Base-by-base conservation (phyloP, 1,140 invertebrate genomes). In the Acromyrmex echinatior region DNA sequence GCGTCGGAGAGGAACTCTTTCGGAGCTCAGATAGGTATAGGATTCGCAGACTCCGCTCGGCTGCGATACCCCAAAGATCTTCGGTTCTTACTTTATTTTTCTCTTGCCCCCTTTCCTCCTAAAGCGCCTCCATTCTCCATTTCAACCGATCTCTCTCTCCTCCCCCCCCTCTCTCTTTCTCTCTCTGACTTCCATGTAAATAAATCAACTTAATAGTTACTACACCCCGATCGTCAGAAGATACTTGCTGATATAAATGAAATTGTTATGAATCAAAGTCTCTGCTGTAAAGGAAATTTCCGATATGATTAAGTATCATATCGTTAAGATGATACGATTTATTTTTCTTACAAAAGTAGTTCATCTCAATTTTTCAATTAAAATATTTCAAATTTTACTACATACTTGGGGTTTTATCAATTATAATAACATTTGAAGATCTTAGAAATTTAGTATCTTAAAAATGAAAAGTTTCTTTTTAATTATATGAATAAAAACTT, bases 1-100 rank as follows among this genome's bases (percentile, higher is more conserved):
- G 25, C 21, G 14, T 45, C 70, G 31, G n/a, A 9, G 35, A 28
- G 77, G 86, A 91, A 90, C 86, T 91, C 78, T 82, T 81, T 35
- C 10, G 28, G 86, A 90, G 88, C 51, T 53, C 16, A 39, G 70
- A 21, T 7, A 39, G 76, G 14, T 18, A n/a, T 18, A 16, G 70
- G 35, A 68, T 10, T 12, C 4, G 56, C 60, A 18, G 39, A 28
- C 60, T 31, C 25, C 28, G 16, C 28, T 2, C 14, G 63, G 6
- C 25, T 18, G 16, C n/a, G n/a, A 60, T 1, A 65, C 53, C 84
- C 84, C 21, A 35, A 74, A 79, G 60, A 88, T 87, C 51, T 18
- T 45, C 77, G 25, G 49, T 65, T 86, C 56, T 81, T 35, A 18
- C 77, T 71, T 81, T 35, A 76, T 80, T 68, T 49, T 51, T 10